These are phyloP conservation scores for Drosophila mulleri DNA, from an alignment of 2,888 invertebrate species.

Conservation along the genomic window DNA sequence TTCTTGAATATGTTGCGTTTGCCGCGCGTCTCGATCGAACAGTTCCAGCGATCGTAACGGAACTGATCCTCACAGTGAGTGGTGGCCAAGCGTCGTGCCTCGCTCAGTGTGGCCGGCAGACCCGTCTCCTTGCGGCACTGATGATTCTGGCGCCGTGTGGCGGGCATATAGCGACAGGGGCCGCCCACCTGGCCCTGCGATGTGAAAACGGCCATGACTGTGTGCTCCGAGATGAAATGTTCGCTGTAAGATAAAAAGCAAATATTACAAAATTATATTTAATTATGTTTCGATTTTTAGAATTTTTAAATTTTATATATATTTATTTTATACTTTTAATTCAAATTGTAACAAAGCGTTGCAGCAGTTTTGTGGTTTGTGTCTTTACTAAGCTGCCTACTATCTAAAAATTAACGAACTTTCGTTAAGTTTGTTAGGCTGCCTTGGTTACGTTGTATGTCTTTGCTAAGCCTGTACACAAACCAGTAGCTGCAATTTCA, in stretches of 20 bases:
- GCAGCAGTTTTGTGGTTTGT: slow-evolving; percentile 5
- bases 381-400: not conserved
- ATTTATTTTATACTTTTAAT: not conserved
- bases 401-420: not conserved
- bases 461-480: slow-evolving; percentile 26
- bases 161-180: slow-evolving; percentile 87
- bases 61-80: slow-evolving; percentile 88
- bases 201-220: slow-evolving; percentile 85
- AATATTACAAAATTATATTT: not conserved
- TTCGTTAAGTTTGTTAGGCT: not conserved
- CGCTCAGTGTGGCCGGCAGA: slow-evolving; percentile 86
- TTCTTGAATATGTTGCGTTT: slow-evolving; percentile 86
- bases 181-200: slow-evolving; percentile 85
- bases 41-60: slow-evolving; percentile 90
- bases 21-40: slow-evolving; percentile 87
- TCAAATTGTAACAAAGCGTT: not conserved
- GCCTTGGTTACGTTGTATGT: slow-evolving; percentile 1
- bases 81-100: slow-evolving; percentile 87
- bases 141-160: slow-evolving; percentile 88
- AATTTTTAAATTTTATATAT: not conserved
- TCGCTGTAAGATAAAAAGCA: slow-evolving; percentile 65
- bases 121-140: slow-evolving; percentile 88
- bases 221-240: slow-evolving; percentile 84
- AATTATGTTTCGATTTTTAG: not conserved
- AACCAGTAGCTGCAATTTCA: not conserved